Conservation (phyloP, 1,140 invertebrate genomes). For the Nasonia vitripennis region DNA sequence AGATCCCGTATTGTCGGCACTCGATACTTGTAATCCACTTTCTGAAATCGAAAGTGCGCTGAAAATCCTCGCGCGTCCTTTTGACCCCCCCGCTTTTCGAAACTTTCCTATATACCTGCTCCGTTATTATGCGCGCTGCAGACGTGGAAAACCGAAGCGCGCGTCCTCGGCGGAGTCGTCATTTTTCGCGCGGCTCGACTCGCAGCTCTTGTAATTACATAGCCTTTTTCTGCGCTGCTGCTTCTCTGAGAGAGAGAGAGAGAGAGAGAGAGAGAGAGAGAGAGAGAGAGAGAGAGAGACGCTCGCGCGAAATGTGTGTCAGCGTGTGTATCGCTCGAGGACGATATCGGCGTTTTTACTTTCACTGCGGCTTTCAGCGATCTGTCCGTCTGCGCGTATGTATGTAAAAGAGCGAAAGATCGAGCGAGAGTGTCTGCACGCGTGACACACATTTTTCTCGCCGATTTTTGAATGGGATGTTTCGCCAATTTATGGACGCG, state of each 20-base stretch:
- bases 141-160: background rate
- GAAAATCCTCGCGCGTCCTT: background rate
- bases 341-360: constrained; percentile 33
- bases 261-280: too few relatives aligned
- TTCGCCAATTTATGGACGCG: background rate
- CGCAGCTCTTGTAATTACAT: constrained; percentile 13
- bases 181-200: background rate
- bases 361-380: constrained; percentile 11
- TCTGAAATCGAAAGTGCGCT: constrained; percentile 10
- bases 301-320: constrained; percentile 11
- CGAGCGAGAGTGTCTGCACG: too few relatives aligned
- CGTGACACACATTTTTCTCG: background rate
- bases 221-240: background rate
- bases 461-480: background rate
- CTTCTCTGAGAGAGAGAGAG: too few relatives aligned
- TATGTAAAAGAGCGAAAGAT: background rate
- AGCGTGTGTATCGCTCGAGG: background rate
- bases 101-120: too few relatives aligned
- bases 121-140: background rate
- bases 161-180: background rate
- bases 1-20: background rate
- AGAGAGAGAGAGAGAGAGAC: too few relatives aligned
- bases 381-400: background rate
- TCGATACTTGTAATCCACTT: background rate
- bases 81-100: background rate